Evolutionary conservation across 2,797 vertebrate genomes (phyloP).

Genomic region (Spheniscus humboldti): DNA sequence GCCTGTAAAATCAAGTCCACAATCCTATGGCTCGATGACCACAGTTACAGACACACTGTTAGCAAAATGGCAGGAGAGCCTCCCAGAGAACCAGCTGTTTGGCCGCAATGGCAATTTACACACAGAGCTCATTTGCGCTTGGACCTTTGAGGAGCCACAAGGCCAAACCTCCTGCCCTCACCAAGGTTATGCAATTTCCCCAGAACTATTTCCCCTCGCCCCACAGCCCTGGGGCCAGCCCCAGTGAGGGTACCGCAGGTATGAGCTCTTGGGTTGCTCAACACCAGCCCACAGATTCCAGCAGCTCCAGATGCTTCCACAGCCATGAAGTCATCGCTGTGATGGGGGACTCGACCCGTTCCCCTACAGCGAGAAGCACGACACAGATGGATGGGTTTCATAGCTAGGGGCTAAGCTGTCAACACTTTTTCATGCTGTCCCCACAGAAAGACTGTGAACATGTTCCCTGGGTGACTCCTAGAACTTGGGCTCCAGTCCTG

Average conservation of each 20-base stretch:
- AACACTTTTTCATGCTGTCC: not conserved
- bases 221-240: not conserved
- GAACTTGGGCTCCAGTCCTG: not conserved
- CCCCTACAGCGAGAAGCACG: not conserved
- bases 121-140: not conserved
- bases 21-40: not conserved
- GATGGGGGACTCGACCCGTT: not conserved
- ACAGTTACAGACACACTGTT: not conserved
- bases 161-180: not conserved
- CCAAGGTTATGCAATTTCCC: not conserved
- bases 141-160: not conserved
- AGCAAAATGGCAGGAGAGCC: not conserved
- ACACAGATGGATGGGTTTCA: not conserved
- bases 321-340: conserved; percentile 34
- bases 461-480: not conserved
- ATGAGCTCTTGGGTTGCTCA: conserved; percentile 16
- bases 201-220: not conserved
- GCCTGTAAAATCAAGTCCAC: not conserved
- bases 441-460: not conserved
- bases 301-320: conserved; percentile 40
- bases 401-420: not conserved
- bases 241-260: not conserved
- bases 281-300: conserved; percentile 41
- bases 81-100: not conserved
- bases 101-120: not conserved